Conservation (phyloP, 2,888 invertebrate genomes). For the Serrognathus titanus region DNA sequence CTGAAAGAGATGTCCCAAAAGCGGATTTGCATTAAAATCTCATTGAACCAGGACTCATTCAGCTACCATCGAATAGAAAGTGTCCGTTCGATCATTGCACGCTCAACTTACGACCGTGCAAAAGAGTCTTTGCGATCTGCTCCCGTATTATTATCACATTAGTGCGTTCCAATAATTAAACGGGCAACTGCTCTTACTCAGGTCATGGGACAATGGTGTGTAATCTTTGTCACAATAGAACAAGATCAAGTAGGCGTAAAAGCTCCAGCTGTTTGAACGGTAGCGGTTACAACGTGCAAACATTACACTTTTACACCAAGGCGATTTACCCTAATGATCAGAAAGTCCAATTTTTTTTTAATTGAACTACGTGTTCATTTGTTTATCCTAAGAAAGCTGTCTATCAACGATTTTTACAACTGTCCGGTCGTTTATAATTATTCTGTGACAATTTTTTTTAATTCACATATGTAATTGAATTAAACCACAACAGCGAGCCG, state of each 20-base stretch:
- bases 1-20: not conserved
- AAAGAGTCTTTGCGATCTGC: not conserved
- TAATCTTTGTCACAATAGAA: conserved; percentile 24
- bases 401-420: too few relatives aligned
- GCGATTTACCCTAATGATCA: not conserved
- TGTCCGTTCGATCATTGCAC: conserved; percentile 7
- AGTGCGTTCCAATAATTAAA: not conserved
- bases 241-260: conserved; percentile 26
- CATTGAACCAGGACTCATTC: not conserved
- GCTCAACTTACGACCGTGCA: conserved; percentile 2
- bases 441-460: too few relatives aligned
- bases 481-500: too few relatives aligned
- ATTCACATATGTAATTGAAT: too few relatives aligned
- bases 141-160: conserved; percentile 8
- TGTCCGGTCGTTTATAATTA: too few relatives aligned
- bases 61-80: not conserved
- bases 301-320: conserved; percentile 6
- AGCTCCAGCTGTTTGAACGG: conserved; percentile 7
- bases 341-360: too few relatives aligned
- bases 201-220: conserved; percentile 19
- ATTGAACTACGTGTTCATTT: too few relatives aligned
- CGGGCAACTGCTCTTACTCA: conserved; percentile 24
- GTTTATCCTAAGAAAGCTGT: too few relatives aligned
- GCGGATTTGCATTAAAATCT: not conserved
- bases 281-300: conserved; percentile 7